Base-by-base conservation (phyloP, 92 coral and sea anemone genomes). In the Zoanthus sansibaricus region DNA sequence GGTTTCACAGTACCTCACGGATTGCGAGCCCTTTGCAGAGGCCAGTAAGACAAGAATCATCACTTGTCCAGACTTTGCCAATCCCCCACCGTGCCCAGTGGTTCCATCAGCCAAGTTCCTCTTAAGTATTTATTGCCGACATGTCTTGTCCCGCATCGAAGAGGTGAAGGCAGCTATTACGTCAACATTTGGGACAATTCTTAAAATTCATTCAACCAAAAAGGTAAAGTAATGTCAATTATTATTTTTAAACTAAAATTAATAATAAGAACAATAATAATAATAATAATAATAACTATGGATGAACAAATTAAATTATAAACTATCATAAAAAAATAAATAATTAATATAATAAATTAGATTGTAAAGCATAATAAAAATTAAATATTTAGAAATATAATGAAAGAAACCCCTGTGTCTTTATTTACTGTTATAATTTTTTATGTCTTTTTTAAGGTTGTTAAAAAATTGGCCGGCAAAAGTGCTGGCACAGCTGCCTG, bases 41-140 rank as follows among this genome's bases (percentile, higher is more conserved):
- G 86, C 86, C 4, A 11, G 64, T 8, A 77, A 69, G 20, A 30
- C 2, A 42, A 42, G 59, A 5, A 78, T 56, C 25, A 71, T 84
- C 4, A 45, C 17, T 0, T 58, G 54, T 42, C 85, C 16, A 1
- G 20, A 76, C 67, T 67, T 77, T 70, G 90, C 62, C 7, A 49
- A 84, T 58, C 90, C 89, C 31, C 89, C 90, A 1, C 16, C 87
- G 42, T 64, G 73, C 69, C 80, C 78, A n/a, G 44, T 83, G 2
- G 83, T 86, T 37, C 91, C 92, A 4, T 86, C 78, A 68, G 76
- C 94, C 47, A 77, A 54, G 56, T 89, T 87, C 90, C 76, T 92
- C 18, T 75, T 89, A 54, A 89, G 74, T 0, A 90, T 87, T 1
- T 89, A 92, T 76, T 83, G 91, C 55, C 69, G 86, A 55, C 92